A percentile compares a stretch with the other conserved stretches of the same genome.
Conservation (phyloP, 2,888 invertebrate genomes). For the Gnatocerus cornutus region DNA sequence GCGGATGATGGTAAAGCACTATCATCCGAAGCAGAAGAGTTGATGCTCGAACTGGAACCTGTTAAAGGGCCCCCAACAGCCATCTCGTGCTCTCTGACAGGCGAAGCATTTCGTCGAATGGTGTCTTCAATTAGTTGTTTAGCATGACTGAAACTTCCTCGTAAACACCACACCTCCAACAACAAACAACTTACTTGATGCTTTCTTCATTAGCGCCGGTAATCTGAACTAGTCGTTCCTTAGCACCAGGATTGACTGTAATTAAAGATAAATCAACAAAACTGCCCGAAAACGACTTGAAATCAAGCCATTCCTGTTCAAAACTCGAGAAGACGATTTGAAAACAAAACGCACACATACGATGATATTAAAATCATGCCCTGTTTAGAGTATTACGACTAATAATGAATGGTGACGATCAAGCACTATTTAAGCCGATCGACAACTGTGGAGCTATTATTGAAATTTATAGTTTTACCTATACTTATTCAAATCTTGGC, state of each 20-base stretch:
- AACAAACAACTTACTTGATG: conserved; percentile 82
- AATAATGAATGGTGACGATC: conserved; percentile 42
- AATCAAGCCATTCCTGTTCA: conserved; percentile 36
- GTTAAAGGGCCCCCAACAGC: conserved; percentile 76
- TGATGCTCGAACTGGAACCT: conserved; percentile 85
- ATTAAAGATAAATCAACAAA: conserved; percentile 21
- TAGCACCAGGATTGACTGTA: conserved; percentile 94
- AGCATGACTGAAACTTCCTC: conserved; percentile 80
- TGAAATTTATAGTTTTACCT: neutral
- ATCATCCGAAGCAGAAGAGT: conserved; percentile 83
- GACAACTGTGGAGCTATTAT: neutral
- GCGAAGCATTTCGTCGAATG: conserved; percentile 95
- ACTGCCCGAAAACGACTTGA: conserved; percentile 8
- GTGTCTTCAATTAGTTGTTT: conserved; percentile 96
- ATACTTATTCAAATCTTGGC: neutral
- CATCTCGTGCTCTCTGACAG: conserved; percentile 81
- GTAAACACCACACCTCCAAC: conserved; percentile 23
- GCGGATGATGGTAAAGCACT: conserved; percentile 72
- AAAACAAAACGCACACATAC: conserved; percentile 38
- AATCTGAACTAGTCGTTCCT: conserved; percentile 95
- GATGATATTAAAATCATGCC: conserved; percentile 41
- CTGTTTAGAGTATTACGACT: conserved; percentile 41
- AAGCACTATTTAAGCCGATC: conserved; percentile 37
- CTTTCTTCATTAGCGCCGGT: conserved; percentile 95
- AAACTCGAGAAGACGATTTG: conserved; percentile 11